A percentile compares a stretch with the other conserved stretches of the same genome.
Conservation (phyloP, 1,140 invertebrate species). For the Epicauta chinensis region DNA sequence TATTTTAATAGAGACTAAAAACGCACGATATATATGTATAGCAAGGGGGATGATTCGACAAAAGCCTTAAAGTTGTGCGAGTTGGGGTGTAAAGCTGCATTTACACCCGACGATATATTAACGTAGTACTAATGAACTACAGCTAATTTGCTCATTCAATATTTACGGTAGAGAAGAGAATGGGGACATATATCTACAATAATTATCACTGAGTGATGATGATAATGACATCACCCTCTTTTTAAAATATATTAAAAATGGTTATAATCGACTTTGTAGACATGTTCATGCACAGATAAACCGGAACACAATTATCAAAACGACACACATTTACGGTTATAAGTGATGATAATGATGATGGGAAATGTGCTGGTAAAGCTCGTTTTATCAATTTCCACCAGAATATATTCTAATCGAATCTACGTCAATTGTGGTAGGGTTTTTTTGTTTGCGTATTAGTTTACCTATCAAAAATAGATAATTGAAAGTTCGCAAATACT, state of each 20-base stretch:
- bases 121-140: conserved; percentile 1
- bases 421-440: too few relatives aligned
- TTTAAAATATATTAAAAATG: too few relatives aligned
- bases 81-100: conserved; percentile 26
- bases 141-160: neutral
- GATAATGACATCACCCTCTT: too few relatives aligned
- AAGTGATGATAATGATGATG: too few relatives aligned
- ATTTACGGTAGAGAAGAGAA: neutral
- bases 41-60: conserved; percentile 21
- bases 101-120: neutral
- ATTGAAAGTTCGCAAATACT: too few relatives aligned
- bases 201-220: neutral
- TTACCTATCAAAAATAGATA: too few relatives aligned
- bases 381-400: too few relatives aligned
- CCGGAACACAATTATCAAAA: conserved; percentile 3
- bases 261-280: neutral
- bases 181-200: neutral
- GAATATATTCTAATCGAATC: too few relatives aligned
- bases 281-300: neutral
- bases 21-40: conserved; percentile 11
- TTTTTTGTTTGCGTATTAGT: too few relatives aligned
- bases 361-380: too few relatives aligned
- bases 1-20: conserved; percentile 33
- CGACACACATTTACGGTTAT: neutral
- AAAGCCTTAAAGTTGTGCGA: conserved; percentile 23